These are phyloP conservation scores for Heterohyrax brucei DNA, from an alignment of 2,797 vertebrate species.

Conservation along the genomic window DNA sequence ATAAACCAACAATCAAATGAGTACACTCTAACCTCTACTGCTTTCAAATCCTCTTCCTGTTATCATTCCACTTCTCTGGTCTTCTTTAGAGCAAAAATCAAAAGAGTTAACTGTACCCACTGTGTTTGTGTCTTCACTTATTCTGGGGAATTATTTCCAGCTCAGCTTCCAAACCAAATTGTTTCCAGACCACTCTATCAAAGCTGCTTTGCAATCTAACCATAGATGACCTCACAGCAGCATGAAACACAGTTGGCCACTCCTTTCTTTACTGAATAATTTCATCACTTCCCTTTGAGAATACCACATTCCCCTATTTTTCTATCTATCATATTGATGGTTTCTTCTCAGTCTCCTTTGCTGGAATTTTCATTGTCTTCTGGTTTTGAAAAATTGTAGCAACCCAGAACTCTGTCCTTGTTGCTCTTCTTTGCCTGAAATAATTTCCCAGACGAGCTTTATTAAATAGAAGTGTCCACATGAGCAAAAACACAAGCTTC, in stretches of 20 bases:
- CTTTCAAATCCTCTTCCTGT: too few species aligned
- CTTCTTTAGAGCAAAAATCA: too few species aligned
- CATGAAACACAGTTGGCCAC: neutral
- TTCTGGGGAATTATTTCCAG: neutral
- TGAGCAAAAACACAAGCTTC: neutral
- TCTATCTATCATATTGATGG: conserved; percentile 60
- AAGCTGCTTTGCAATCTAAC: neutral
- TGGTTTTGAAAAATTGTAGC: conserved; percentile 69
- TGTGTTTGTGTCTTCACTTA: neutral
- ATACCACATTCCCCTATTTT: conserved; percentile 32
- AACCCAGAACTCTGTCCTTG: conserved; percentile 54
- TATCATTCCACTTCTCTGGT: too few species aligned
- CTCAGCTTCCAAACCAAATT: neutral
- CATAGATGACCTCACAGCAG: neutral
- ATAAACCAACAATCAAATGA: neutral
- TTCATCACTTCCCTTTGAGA: conserved; percentile 58
- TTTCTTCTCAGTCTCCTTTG: conserved; percentile 10
- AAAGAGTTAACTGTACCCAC: conserved; percentile 67
- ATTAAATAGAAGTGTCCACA: neutral
- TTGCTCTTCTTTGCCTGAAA: neutral
- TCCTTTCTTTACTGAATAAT: conserved; percentile 33
- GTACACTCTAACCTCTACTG: neutral
- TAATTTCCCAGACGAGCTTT: neutral
- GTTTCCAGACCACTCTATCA: neutral
- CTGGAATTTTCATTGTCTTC: neutral